These are phyloP conservation scores for Tenthredo livida DNA, from an alignment of 2,888 invertebrate species.

Conservation along the genomic window DNA sequence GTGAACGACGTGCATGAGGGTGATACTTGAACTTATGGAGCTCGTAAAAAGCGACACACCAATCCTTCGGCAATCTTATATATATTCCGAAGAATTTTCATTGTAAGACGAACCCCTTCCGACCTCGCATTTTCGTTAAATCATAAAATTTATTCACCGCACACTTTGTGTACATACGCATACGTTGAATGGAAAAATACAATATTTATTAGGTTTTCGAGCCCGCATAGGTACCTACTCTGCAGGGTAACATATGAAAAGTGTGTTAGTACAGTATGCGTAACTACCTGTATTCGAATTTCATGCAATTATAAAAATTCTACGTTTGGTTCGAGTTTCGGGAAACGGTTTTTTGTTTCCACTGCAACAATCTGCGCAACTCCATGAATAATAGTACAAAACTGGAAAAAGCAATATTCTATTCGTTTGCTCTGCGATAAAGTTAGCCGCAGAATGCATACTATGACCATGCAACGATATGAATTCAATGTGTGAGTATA, in stretches of 20 bases:
- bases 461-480: neutral
- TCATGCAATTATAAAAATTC: neutral
- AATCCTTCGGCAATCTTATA: neutral
- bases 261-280: neutral
- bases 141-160: constrained; percentile 4
- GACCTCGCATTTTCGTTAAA: neutral
- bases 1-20: neutral
- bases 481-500: neutral
- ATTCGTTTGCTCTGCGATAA: neutral
- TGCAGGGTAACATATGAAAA: neutral
- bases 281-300: neutral
- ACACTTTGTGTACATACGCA: neutral
- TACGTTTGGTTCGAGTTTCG: neutral
- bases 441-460: neutral
- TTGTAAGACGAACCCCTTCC: neutral
- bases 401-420: neutral
- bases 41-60: neutral
- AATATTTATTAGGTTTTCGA: neutral
- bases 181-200: neutral
- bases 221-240: neutral
- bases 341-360: neutral
- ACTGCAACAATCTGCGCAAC: neutral
- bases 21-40: neutral
- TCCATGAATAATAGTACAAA: neutral
- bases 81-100: neutral